Conservation (phyloP, 1,140 invertebrate species). For the Scylla paramamosain region DNA sequence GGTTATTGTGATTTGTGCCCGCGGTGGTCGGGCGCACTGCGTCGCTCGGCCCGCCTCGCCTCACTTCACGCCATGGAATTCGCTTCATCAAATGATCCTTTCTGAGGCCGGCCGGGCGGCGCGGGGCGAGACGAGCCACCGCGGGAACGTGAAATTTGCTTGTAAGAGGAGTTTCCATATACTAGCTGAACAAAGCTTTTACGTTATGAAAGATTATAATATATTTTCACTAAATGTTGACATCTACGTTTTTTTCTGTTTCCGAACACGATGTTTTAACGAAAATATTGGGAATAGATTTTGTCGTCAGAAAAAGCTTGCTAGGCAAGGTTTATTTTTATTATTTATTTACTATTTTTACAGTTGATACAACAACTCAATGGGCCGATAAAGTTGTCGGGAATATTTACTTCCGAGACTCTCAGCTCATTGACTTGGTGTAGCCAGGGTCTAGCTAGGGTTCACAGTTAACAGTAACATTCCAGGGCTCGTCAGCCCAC, state of each 20-base stretch:
- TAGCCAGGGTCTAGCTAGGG: conserved; percentile 48
- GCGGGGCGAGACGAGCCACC: not conserved
- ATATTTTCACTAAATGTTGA: conserved; percentile 73
- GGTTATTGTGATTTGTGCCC: conserved; percentile 55
- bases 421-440: conserved; percentile 43
- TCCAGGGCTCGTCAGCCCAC: conserved; percentile 51
- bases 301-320: conserved; percentile 55
- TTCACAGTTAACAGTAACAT: conserved; percentile 58
- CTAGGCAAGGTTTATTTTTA: conserved; percentile 44
- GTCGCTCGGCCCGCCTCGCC: not conserved
- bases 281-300: conserved; percentile 51
- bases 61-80: not conserved
- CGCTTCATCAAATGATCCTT: not conserved
- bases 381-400: conserved; percentile 17
- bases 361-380: conserved; percentile 50
- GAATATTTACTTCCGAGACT: not conserved
- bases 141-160: conserved; percentile 34
- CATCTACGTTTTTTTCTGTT: conserved; percentile 53
- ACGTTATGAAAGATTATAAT: conserved; percentile 64
- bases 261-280: conserved; percentile 36
- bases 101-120: not conserved
- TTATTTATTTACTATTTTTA: conserved; percentile 69
- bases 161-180: conserved; percentile 50
- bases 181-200: conserved; percentile 68
- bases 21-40: not conserved